Evolutionary conservation across 2,888 invertebrate genomes (phyloP), one percentile per base, ranked within the genome.

Genomic region (Macrostomum cliftonense): DNA sequence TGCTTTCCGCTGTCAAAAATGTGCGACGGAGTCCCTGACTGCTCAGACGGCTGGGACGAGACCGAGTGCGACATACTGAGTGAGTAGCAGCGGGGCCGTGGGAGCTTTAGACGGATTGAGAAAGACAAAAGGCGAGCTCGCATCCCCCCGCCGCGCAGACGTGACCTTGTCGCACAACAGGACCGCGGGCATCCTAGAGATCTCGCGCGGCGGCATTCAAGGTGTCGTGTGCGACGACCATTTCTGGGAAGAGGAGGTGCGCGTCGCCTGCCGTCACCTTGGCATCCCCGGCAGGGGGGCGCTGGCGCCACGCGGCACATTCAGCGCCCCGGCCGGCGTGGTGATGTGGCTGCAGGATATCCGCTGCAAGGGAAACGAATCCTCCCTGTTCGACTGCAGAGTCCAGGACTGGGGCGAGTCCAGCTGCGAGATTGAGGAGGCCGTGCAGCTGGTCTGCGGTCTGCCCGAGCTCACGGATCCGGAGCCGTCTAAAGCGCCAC

Each of bases 151-250:
- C 28, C 5, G 5, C 28, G 28, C 28, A 28, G 28, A 28, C 28
- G 28, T 28, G 28, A 28, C 28, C 9, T 9, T 28, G 28, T 28
- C 28, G 28, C 28, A 28, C 28, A 52, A 50, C 21, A 52, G 44
- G 20, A 21, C 37, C 4, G 51, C 38, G 36, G 83, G 83, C 0
- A 73, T 82, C 42, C 72, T 83, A 0, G 82, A 82, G 65, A 74
- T 83, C 1, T 74, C 75, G 52, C 76, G 78, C 55, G 76, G 76
- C 54, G 79, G 78, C 1, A 73, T 78, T 16, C 81, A 81, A 79
- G 83, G 83, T 12, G 80, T 81, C 0, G 73, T 84, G 13, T 84
- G 83, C 63, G 81, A 82, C 59, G 82, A 83, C 60, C 78, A 79
- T 58, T 82, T 82, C 61, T 76, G 77, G 44, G 70, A 74, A 16